A percentile compares a stretch with the other conserved stretches of the same genome.
Conservation (phyloP, 2,797 vertebrate species). For the Melanogrammus aeglefinus region DNA sequence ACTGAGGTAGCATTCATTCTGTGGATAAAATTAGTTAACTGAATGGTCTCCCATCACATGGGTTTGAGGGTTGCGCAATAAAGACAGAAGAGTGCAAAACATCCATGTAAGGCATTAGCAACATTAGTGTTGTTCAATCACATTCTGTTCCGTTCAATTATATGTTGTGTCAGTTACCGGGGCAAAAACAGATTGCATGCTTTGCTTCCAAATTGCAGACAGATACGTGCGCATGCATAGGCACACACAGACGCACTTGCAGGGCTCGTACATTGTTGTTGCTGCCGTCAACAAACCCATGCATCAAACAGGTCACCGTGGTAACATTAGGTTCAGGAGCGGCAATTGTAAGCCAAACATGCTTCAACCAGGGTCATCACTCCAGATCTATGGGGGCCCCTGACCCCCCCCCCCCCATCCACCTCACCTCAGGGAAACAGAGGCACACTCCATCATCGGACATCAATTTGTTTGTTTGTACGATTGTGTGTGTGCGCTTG, state of each 20-base stretch:
- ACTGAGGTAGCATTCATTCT: not conserved
- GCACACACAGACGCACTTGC: not conserved
- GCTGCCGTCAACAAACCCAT: conserved; percentile 38
- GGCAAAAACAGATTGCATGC: not conserved
- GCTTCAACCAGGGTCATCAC: conserved; percentile 21
- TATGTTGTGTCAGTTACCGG: not conserved
- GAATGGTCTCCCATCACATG: not conserved
- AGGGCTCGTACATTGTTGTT: conserved; percentile 16
- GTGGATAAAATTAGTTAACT: not conserved
- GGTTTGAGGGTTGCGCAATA: not conserved
- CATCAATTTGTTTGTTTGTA: not conserved
- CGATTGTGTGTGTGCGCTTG: not conserved
- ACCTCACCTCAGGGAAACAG: not conserved
- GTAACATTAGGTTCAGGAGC: conserved; percentile 4
- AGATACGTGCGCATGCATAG: not conserved
- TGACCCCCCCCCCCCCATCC: not conserved
- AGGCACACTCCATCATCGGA: conserved; percentile 10
- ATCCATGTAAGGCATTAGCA: not conserved
- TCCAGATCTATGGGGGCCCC: conserved; percentile 36
- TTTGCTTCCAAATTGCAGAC: not conserved
- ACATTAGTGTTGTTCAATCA: not conserved
- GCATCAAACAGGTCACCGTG: conserved; percentile 31
- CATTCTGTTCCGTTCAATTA: not conserved
- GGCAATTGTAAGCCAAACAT: conserved; percentile 16
- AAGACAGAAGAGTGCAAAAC: not conserved